Conservation (phyloP, 2,113 vertebrate genomes). For the Tamias sibiricus region DNA sequence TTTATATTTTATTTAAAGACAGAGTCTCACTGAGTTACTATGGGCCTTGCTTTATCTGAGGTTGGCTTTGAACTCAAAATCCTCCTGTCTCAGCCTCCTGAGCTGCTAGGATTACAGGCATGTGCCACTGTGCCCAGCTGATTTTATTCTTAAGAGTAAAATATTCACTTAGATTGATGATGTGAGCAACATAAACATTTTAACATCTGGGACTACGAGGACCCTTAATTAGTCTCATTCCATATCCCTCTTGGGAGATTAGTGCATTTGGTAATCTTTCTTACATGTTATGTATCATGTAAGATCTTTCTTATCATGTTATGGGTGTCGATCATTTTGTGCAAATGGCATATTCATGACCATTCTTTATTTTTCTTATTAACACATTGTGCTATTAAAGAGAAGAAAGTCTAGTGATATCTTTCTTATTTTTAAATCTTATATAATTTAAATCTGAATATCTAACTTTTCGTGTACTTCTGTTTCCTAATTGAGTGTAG, state of each 20-base stretch:
- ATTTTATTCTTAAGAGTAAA: not conserved
- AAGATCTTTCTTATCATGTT: too few relatives aligned
- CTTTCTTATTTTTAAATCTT: not conserved
- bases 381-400: not conserved
- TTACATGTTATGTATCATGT: not conserved
- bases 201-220: not conserved
- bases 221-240: not conserved
- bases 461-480: not conserved
- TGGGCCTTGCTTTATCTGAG: too few relatives aligned
- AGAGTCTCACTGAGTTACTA: too few relatives aligned
- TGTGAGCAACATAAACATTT: not conserved
- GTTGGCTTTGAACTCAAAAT: too few relatives aligned
- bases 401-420: not conserved
- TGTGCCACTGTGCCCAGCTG: too few relatives aligned
- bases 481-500: not conserved
- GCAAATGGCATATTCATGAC: not conserved
- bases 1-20: too few relatives aligned
- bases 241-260: not conserved
- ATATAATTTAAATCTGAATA: not conserved
- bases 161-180: not conserved
- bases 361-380: not conserved
- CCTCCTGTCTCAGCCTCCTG: too few relatives aligned
- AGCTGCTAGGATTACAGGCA: too few relatives aligned
- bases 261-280: not conserved
- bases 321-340: not conserved